These are phyloP conservation scores for Heliornis fulica DNA, from an alignment of 2,113 vertebrate genomes.

Conservation along the genomic window DNA sequence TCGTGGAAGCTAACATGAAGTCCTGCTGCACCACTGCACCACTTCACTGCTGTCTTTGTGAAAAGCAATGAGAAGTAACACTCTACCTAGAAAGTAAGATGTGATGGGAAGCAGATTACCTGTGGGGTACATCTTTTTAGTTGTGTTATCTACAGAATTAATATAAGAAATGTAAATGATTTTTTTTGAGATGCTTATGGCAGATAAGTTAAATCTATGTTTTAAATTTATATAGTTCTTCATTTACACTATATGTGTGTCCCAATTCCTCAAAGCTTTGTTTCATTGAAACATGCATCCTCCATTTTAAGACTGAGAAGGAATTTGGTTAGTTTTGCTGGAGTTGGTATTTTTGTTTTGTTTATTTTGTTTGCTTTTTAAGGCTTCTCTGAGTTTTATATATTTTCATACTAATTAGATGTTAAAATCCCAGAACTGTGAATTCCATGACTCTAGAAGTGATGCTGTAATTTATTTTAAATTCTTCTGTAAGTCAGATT, in stretches of 20 bases:
- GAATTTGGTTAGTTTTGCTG: accelerated
- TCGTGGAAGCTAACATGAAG: background rate
- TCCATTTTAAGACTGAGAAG: background rate
- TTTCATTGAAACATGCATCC: background rate
- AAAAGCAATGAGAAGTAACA: background rate
- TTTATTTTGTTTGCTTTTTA: background rate
- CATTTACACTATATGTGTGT: background rate
- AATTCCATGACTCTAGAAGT: background rate
- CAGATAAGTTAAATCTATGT: background rate
- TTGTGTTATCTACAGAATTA: background rate
- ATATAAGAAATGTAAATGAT: background rate
- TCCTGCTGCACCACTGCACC: background rate
- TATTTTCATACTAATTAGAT: background rate
- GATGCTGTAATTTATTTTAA: background rate
- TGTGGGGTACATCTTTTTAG: background rate
- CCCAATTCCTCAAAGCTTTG: background rate
- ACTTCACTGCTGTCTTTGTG: background rate
- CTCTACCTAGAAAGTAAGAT: background rate
- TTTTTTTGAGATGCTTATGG: background rate
- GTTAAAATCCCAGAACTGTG: background rate
- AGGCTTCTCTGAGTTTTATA: background rate
- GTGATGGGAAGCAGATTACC: background rate
- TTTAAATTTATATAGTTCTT: background rate
- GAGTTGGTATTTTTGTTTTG: background rate
- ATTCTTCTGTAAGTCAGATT: background rate